Conservation (phyloP, 2,113 vertebrate species). For the Anarrhichthys ocellatus region DNA sequence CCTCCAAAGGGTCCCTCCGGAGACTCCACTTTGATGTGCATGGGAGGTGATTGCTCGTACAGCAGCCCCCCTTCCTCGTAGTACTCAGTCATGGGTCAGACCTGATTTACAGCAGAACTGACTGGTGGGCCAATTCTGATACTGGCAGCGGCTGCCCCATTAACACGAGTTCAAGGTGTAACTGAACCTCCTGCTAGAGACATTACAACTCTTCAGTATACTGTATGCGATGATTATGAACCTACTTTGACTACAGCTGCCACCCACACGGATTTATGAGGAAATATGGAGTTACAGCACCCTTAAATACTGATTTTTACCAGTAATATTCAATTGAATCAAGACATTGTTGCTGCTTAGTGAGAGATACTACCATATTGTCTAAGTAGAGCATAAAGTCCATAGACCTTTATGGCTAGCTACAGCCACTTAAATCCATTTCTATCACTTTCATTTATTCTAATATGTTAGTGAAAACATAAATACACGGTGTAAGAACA, state of each 20-base stretch:
- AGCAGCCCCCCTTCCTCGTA: slow-evolving; percentile 88
- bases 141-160: slow-evolving; percentile 73
- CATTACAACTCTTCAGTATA: slow-evolving; percentile 22
- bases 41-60: slow-evolving; percentile 87
- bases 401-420: slow-evolving; percentile 10
- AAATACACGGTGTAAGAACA: slow-evolving; percentile 10
- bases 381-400: background rate
- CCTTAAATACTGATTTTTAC: background rate
- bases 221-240: slow-evolving; percentile 13
- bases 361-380: background rate
- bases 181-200: slow-evolving; percentile 11
- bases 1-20: slow-evolving; percentile 85
- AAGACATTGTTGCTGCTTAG: slow-evolving; percentile 19
- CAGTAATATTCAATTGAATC: background rate
- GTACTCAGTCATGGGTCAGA: slow-evolving; percentile 87
- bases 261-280: slow-evolving; percentile 13
- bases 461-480: background rate
- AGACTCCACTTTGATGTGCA: slow-evolving; percentile 89
- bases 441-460: background rate
- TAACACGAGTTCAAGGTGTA: slow-evolving; percentile 47
- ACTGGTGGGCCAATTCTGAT: slow-evolving; percentile 77
- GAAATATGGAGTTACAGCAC: background rate
- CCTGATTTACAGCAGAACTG: slow-evolving; percentile 77
- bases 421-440: slow-evolving; percentile 16
- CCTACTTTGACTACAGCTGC: slow-evolving; percentile 19